Conservation (phyloP, 1,140 invertebrate species). For the Telenomus remus region DNA sequence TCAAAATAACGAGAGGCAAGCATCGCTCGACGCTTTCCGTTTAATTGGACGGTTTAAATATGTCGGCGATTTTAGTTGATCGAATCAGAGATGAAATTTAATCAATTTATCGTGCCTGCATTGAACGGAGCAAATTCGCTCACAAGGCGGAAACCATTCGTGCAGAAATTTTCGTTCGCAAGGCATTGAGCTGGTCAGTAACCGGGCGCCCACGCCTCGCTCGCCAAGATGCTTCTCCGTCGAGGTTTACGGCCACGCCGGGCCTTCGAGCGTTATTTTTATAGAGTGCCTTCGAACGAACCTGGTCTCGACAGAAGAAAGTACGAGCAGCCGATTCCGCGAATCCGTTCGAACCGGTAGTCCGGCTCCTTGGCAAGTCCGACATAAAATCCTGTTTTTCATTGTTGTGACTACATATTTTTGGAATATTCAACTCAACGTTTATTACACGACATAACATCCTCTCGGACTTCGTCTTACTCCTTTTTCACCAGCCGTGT, state of each 20-base stretch:
- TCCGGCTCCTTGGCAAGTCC: constrained; percentile 33
- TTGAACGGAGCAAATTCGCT: no score
- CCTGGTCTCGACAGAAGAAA: constrained; percentile 55
- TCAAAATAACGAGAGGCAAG: constrained; percentile 12
- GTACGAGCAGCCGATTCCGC: constrained; percentile 48
- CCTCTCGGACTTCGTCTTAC: constrained; percentile 4
- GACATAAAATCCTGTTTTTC: constrained; percentile 55
- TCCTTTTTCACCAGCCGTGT: constrained; percentile 25
- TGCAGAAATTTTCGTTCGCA: constrained; percentile 41
- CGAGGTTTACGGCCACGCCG: constrained; percentile 54
- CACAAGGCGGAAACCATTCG: constrained; percentile 41
- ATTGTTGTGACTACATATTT: constrained; percentile 57
- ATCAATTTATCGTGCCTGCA: no score
- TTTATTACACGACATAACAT: constrained; percentile 54
- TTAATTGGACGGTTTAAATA: constrained; percentile 22
- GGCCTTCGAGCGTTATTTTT: constrained; percentile 57
- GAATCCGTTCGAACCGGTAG: constrained; percentile 55
- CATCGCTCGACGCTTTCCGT: constrained; percentile 5
- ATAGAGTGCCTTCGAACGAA: constrained; percentile 39
- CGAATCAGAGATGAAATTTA: no score
- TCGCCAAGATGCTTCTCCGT: constrained; percentile 43
- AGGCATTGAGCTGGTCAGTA: constrained; percentile 60
- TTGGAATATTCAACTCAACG: constrained; percentile 56
- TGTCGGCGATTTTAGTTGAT: no score
- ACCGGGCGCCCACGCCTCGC: constrained; percentile 47